Base-by-base conservation (phyloP, 2,888 invertebrate genomes). In the Cheilosia vernalis region DNA sequence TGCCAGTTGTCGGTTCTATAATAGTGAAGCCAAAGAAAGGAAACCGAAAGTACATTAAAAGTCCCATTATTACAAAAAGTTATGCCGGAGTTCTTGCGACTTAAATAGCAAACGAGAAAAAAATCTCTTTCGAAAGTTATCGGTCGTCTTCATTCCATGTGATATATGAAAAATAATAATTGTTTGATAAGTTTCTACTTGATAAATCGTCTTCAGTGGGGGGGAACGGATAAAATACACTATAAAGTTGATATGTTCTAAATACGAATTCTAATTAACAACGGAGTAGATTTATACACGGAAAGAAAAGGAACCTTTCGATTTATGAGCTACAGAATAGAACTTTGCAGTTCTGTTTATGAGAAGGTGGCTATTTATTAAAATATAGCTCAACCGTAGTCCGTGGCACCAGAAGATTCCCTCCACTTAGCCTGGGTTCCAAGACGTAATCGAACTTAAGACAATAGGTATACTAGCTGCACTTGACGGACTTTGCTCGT, bases 1-100 rank as follows among this genome's bases (percentile, higher is more conserved):
- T 9, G 30, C 33, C 15, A 19, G 33, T 19, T 47, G 51, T 56
- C 55, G 51, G 6, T 19, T 60, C 15, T 53, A 17, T 60, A 27
- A 10, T 33, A 17, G 42, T 10, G 53, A 80, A 49, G 60, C 49
- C 74, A 27, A 27, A 69, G 21, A 27, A 79, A 74, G 70, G 80
- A 80, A 84, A 80, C 80, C 70, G 56, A 84, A 84, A 80, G 80
- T 70, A 79, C 80, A 80, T 84, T 80, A 76, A 84, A 84, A 84
- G 74, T 80, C 72, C 74, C 66, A 80, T 84, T 79, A 84, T 80
- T 84, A 60, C 53, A 56, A 47, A 42, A 73, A 70, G 74, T 84
- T 84, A 76, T 80, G 70, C 56, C 53, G 30, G 56, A 55, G 61
- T 55, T 73, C 61, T 80, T 67, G 21, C 42, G 67, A 67, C n/a